Evolutionary conservation across 2,888 invertebrate genomes (phyloP), one percentile per base, ranked within the genome.

Genomic region (Drosophila mulleri): DNA sequence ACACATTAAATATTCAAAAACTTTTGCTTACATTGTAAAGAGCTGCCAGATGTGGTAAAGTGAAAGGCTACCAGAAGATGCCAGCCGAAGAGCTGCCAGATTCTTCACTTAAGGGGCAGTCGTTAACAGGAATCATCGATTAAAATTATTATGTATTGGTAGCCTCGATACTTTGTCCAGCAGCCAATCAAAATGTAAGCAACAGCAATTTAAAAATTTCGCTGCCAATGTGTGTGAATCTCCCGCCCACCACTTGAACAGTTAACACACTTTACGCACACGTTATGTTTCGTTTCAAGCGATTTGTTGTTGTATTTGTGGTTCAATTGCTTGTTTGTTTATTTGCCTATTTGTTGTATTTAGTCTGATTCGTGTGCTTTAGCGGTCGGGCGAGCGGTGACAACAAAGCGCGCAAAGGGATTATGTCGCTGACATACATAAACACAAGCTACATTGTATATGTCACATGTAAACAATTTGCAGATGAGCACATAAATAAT

Each of bases 341-440:
- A 32, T 63, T 50, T 52, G 39, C 23, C 26, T 26, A 26, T 32
- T 54, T 37, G 48, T 41, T 65, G 60, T 39, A 5, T 48, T 53
- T 53, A 52, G 39, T 65, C 57, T 69, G 53, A 41, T 75, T 74
- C 60, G 57, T 45, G 48, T 59, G 57, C 20, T 58, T 71, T 66
- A 52, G 52, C 47, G 50, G 16, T 39, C 54, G 48, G 48, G 32
- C 48, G 18, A 32, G 29, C 48, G 50, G 54, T 54, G 62, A 39
- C 71, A 58, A 61, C 61, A 71, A 70, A 65, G 65, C 52, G 50
- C 59, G 41, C 41, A 29, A 39, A 52, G 63, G 62, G 53, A 44
- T 69, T 57, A 70, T 42, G 39, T 20, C 54, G 42, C 16, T 60
- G 48, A 23, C 70, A 59, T 20, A 59, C 45, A 39, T 41, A 60